Evolutionary conservation across 2,888 invertebrate genomes (phyloP), one percentile per base, ranked within the genome.

Genomic region (Lamellibrachia columna): DNA sequence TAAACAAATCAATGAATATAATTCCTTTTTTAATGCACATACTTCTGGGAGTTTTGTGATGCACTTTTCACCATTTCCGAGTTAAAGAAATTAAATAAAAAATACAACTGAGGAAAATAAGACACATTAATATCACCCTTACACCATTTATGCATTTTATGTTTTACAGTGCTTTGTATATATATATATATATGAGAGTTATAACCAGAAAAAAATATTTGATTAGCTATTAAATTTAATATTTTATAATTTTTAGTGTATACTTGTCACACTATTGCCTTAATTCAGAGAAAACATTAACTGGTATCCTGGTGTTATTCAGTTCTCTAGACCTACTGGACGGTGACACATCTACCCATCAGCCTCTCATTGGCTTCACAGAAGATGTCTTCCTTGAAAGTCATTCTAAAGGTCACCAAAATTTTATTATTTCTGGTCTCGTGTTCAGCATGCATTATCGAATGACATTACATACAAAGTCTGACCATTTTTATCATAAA

Each of bases 321-420:
- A 75, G 75, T 75, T 75, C 75, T 75, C 22, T 75, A 75, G 75
- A 75, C 22, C 15, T 15, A 75, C 75, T 75, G 22, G 75, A 22
- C 75, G n/a, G 22, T 22, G 75, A 75, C 22, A 75, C 75, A 75
- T 75, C 75, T 22, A 75, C 75, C 22, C 75, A 75, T 2, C 75
- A 75, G 22, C 75, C 75, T 15, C 22, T 75, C 75, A 75, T 75
- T 75, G 75, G 75, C 75, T 75, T 75, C 75, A 75, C 75, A 75
- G 75, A 75, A 11, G 75, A 75, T 75, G 75, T 75, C 75, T 75
- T 75, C 75, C 75, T 75, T 75, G 75, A 75, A 75, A n/a, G 75
- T 75, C 75, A 75, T 75, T 75, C 75, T 6, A 75, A 75, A 75
- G 75, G 75, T 75, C 75, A 22, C n/a, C 75, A 15, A 75, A 2